Base-by-base conservation (phyloP, 2,113 vertebrate species). In the Hyaena hyaena region DNA sequence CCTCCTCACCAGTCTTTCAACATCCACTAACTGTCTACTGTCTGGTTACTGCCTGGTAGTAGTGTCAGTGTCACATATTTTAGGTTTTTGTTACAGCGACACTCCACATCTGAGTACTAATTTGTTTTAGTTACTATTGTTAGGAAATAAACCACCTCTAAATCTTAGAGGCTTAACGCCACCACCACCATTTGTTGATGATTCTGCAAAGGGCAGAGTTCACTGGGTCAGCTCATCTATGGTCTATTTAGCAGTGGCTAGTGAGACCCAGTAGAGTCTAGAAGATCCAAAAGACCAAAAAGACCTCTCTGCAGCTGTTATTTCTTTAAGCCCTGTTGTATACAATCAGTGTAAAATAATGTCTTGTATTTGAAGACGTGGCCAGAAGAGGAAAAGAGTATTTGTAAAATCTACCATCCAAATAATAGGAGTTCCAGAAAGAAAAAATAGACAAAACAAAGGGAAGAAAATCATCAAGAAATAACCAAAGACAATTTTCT, bases 401-500 rank as follows among this genome's bases (percentile, higher is more conserved):
- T 85, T 74, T 86, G n/a, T 58, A 28, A 86, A 85, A 80, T 16
- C 5, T 65, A 81, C 74, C 63, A 82, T 45, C 39, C 48, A 90
- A 63, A 95, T 50, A 84, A 69, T 35, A 94, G 28, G 74, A 35
- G 21, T 83, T 92, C 45, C 71, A 83, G 26, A 76, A 95, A 93
- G 33, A 74, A 80, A 92, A 24, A 74, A 53, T 10, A 39, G 61
- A 8, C 4, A 88, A 35, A 50, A 79, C n/a, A 23, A 43, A 55
- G 4, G 14, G 10, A 4, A 12, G 11, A n/a, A 86, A 19, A 35
- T 61, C 16, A 90, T 28, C 14, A 65, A 73, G 3, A 95, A 84
- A 79, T 88, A 73, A 92, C 58, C 63, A 23, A 89, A 53, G 35
- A 77, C 33, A 39, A 28, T 69, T 97, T 89, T 89, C 85, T 91